Evolutionary conservation across 2,797 vertebrate genomes (phyloP), one percentile per base, ranked within the genome.

Genomic region (Sciurus carolinensis): DNA sequence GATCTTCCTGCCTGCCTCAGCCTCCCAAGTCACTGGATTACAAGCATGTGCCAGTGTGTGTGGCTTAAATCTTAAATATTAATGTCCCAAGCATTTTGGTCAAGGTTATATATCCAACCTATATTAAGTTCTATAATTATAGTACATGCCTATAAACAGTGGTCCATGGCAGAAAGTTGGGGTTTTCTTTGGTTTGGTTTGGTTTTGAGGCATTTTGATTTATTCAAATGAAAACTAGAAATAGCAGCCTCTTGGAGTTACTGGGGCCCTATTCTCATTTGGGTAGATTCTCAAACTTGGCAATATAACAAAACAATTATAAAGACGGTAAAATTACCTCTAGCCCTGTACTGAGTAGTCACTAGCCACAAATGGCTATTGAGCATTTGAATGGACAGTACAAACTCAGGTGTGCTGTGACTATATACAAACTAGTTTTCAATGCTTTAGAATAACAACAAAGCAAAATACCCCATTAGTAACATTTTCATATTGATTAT

Each of bases 61-160:
- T 9, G 8, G 57, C 57, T 59, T 57, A 57, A 57, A 57, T 57
- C 54, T 57, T 57, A 52, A 52, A 52, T 52, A 52, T 52, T 22
- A 57, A 57, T 20, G 54, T 57, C 54, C 17, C 20, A 57, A 57
- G 54, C 54, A 57, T 57, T 57, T 57, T 57, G 54, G 54, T 57
- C 20, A 57, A 57, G 54, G 54, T 20, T 22, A 57, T 22, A 66
- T 66, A 66, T 24, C 28, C 64, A 66, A 66, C 30, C 64, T 24
- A 26, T 33, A 39, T 39, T 76, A 36, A 69, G 42, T 77, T 82
- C 76, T 77, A 11, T 15, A 87, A 26, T 81, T 87, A 30, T 15
- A 87, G 17, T 82, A 62, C 14, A 24, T 91, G 76, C 42, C n/a
- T 91, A 28, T 67, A 88, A 94, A 77, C 30, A 59, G 44, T 92